These are phyloP conservation scores for Hydrotaea cyrtoneurina DNA, from an alignment of 2,888 invertebrate genomes.

Conservation along the genomic window DNA sequence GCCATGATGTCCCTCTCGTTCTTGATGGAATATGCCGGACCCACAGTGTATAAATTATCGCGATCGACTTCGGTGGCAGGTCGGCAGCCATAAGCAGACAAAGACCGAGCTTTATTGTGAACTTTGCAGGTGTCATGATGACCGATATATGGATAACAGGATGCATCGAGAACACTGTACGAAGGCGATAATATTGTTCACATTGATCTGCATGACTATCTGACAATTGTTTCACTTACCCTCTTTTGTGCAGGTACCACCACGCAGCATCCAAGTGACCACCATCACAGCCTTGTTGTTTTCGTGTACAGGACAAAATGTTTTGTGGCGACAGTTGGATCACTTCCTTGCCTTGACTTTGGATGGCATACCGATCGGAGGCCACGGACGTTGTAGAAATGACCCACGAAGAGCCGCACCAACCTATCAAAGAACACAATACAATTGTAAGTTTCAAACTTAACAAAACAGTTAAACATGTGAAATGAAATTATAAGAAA, in stretches of 20 bases:
- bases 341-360: constrained; percentile 89
- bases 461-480: no score
- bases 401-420: constrained; percentile 96
- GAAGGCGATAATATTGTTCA: neutral
- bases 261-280: constrained; percentile 96
- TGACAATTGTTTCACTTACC: constrained; percentile 82
- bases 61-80: constrained; percentile 81
- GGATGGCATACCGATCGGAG: constrained; percentile 91
- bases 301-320: constrained; percentile 91
- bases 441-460: no score
- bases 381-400: constrained; percentile 91
- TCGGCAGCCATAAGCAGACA: constrained; percentile 83
- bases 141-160: constrained; percentile 91
- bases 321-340: constrained; percentile 91
- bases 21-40: constrained; percentile 88
- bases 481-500: no score
- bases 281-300: constrained; percentile 91
- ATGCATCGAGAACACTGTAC: constrained; percentile 90
- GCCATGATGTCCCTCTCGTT: constrained; percentile 93
- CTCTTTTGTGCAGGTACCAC: constrained; percentile 91
- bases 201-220: neutral
- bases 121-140: constrained; percentile 85
- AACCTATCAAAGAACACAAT: constrained; percentile 77
- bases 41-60: constrained; percentile 86
- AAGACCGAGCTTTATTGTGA: constrained; percentile 79